Percentiles rank a stretch among this genome's conserved stretches.
Conservation (phyloP, 2,797 vertebrate species). For the Clarias fuscus region DNA sequence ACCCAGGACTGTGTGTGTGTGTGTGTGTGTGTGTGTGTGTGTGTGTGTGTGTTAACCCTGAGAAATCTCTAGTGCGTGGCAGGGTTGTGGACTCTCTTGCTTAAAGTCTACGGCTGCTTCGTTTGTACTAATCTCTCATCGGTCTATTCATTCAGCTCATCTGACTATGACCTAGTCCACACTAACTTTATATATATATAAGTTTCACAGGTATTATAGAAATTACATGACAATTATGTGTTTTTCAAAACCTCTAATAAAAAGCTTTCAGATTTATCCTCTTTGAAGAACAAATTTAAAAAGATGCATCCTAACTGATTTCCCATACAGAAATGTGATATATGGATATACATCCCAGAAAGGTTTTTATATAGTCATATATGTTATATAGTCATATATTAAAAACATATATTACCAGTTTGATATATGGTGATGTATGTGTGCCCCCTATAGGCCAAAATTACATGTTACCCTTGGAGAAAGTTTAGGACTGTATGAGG, state of each 20-base stretch:
- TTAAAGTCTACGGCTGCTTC: conserved; percentile 59
- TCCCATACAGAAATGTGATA: too few relatives aligned
- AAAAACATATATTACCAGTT: too few relatives aligned
- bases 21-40: conserved; percentile 53
- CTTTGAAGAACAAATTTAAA: background rate
- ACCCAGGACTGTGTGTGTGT: conserved; percentile 5
- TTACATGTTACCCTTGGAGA: too few relatives aligned
- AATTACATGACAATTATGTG: background rate
- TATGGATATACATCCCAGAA: too few relatives aligned
- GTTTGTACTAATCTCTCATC: conserved; percentile 44
- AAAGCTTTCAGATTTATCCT: background rate
- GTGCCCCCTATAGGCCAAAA: too few relatives aligned
- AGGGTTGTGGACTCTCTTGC: conserved; percentile 63
- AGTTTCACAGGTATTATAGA: background rate
- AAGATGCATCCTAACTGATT: background rate
- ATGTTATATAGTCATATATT: too few relatives aligned
- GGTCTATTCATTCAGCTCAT: conserved; percentile 17
- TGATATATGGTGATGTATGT: too few relatives aligned
- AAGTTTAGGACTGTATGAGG: too few relatives aligned
- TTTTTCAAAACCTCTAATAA: background rate
- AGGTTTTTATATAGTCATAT: too few relatives aligned
- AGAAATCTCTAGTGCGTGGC: conserved; percentile 70
- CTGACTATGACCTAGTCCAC: conserved; percentile 12
- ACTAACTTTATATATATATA: background rate
- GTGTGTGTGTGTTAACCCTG: conserved; percentile 67